Base-by-base conservation (phyloP, 2,797 vertebrate genomes). In the Takifugu ocellatus region DNA sequence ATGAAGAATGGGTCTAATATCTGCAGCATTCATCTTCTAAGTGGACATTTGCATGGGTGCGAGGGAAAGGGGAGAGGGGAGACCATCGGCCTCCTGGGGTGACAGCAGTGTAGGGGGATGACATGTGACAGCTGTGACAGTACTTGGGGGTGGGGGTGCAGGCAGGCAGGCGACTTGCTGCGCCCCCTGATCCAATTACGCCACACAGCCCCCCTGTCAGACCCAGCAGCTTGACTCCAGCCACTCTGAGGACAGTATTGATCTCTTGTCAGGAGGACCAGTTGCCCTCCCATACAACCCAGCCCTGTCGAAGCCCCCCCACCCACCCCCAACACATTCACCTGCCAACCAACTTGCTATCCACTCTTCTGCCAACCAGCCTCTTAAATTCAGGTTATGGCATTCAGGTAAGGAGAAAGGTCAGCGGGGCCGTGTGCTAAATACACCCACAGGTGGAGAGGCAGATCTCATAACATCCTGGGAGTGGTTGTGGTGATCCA, bases 41-140 rank as follows among this genome's bases (percentile, higher is more conserved):
- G 95, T 98, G 95, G 95, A 97, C 95, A 98, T 98, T 98, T 98
- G 95, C 96, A 97, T 97, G 58, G 93, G 93, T 92, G 86, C 90
- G 82, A 89, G 72, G 77, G 59, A 65, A 56, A 75, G 79, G 76
- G 69, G 77, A 83, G 84, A 81, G 81, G 84, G 89, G 86, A 91
- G 91, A 87, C 88, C 88, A 70, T 89, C 87, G 91, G 93, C 93
- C 95, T 96, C 95, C 95, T 72, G 93, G 93, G 90, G 96, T 96
- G 96, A 96, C 94, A 95, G 93, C 92, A 90, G 93, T 93, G 91
- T 92, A 91, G 90, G 92, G 90, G 91, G 93, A 95, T 98, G 96
- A 98, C 94, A 98, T 95, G 91, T 98, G 97, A 97, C 96, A 98
- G 96, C 95, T 96, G 96, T 97, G 96, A 97, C 95, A 96, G 94